Base-by-base conservation (phyloP, 2,113 vertebrate species). In the Erinaceus europaeus region DNA sequence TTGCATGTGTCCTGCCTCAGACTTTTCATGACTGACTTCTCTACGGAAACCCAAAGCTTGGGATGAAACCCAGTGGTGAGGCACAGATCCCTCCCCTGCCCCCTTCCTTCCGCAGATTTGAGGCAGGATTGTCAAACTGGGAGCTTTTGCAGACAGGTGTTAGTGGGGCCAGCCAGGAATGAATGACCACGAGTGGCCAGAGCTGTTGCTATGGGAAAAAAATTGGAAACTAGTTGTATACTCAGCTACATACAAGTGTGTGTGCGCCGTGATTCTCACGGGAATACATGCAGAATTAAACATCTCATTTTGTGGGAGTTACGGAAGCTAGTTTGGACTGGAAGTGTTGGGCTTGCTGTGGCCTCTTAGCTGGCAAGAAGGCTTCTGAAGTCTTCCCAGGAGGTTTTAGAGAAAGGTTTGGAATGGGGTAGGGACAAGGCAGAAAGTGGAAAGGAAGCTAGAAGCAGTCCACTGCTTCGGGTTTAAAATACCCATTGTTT, bases 241-340 rank as follows among this genome's bases (percentile, higher is more conserved):
- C 85, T 94, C 92, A 89, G 86, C 92, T 92, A 71, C 76, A 93
- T 82, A 93, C 93, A 92, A 57, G 92, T 90, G 93, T 93, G 88
- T 95, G 91, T 97, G n/a, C n/a, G n/a, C n/a, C 93, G 95, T 93
- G 95, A 95, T 96, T 96, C 95, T 95, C 97, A 96, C 94, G 94
- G 95, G 91, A 94, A 96, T 95, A 95, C 94, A 96, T 95, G 94
- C 94, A 96, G 95, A 95, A 93, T 94, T 81, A 94, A 94, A 52
- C 91, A 92, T 94, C 89, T 90, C 59, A 0, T 82, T 94, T 92
- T 92, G 89, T 94, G 95, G 83, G 53, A 93, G 90, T 89, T 34
- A 38, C 92, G 90, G 34, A 85, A 89, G 62, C 52, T 79, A 62
- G 15, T 34, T 76, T 11, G 64, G 79, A n/a, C 59, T 88, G 84